Base-by-base conservation (phyloP, 1,140 invertebrate genomes). In the Colletes latitarsis region DNA sequence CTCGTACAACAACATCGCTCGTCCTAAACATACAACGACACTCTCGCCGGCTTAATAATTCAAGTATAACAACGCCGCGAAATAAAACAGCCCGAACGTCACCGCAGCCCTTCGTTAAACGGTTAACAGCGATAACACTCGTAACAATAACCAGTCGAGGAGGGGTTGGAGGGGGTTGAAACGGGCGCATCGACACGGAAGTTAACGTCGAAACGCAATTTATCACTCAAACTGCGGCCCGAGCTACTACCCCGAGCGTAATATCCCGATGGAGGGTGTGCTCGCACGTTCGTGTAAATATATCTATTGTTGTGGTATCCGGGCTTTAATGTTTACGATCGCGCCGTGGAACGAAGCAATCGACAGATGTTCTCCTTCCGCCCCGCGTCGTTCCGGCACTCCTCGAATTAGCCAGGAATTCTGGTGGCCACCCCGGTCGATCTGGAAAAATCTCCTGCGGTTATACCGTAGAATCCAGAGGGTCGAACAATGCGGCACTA, bases 311-410 rank as follows among this genome's bases (percentile, higher is more conserved):
- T 69, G 43, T 46, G 70, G 73, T 57, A 62, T 58, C 63, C 71
- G 39, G 21, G 52, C 71, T 67, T 82, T 82, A 88, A 87, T 86
- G 88, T 90, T 90, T 88, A 87, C 82, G 81, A 85, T 87, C 86
- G 82, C 87, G 58, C 71, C 74, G 63, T 53, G n/a, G 73, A 69
- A 87, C 84, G 81, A 12, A 82, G 79, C 74, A 19, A 72, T 85
- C 83, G 87, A 88, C 90, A 91, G 90, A 91, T 91, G 89, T 89
- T 90, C 30, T 30, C 67, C 80, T 76, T 69, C 58, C 69, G 69
- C 63, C 70, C 66, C 41, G 68, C 46, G 72, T 73, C 75, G 46
- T 43, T 41, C 3, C 39, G 30, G 6, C 80, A 69, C 82, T 86
- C 66, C 75, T 74, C 75, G 72, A 88, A 89, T 88, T 81, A 81